These are phyloP conservation scores for Apogon hyalosoma DNA, from an alignment of 2,797 vertebrate species.

Conservation along the genomic window DNA sequence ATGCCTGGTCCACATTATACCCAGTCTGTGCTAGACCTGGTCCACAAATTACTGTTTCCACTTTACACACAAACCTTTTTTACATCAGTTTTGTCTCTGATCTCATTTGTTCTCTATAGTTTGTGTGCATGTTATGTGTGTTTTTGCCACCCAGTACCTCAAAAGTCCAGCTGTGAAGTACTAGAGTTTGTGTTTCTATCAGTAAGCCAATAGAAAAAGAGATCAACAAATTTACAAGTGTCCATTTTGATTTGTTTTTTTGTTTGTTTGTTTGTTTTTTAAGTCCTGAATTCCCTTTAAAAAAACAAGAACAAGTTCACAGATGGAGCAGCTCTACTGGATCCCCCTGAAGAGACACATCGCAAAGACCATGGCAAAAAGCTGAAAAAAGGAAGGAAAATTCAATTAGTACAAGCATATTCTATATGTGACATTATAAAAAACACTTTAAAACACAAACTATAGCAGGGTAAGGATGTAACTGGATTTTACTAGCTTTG, in stretches of 20 bases:
- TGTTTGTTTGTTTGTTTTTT: constrained; percentile 21
- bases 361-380: constrained; percentile 96
- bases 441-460: neutral
- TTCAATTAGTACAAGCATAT: neutral
- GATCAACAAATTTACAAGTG: constrained; percentile 79
- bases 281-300: constrained; percentile 78
- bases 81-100: constrained; percentile 68
- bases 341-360: constrained; percentile 98
- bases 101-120: constrained; percentile 52
- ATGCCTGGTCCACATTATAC: constrained; percentile 54
- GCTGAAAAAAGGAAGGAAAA: constrained; percentile 76
- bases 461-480: neutral
- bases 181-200: constrained; percentile 78
- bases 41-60: constrained; percentile 68
- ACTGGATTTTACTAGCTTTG: neutral
- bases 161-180: constrained; percentile 92
- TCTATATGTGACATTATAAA: neutral
- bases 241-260: constrained; percentile 66
- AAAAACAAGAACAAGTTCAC: constrained; percentile 59
- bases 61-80: constrained; percentile 69
- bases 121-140: constrained; percentile 47
- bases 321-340: constrained; percentile 83
- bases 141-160: constrained; percentile 84
- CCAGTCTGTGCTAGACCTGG: constrained; percentile 77
- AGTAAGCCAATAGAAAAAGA: constrained; percentile 83